Evolutionary conservation across 2,888 invertebrate species (phyloP).

Genomic region (Agelastica alni): DNA sequence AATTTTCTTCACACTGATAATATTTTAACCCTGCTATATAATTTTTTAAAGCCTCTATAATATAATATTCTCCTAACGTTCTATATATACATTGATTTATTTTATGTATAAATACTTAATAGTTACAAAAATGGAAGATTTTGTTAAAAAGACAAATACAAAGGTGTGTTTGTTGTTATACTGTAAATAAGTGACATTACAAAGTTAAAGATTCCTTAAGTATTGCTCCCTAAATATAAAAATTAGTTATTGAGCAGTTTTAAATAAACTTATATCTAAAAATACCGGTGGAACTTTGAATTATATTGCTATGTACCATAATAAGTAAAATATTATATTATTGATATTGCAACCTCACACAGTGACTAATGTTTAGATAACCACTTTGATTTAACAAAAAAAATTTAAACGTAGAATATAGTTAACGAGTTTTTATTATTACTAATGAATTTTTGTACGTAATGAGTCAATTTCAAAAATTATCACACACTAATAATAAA

Average conservation of each 20-base stretch:
- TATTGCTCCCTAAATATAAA: slow-evolving; percentile 45
- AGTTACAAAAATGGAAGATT: slow-evolving; percentile 43
- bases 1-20: slow-evolving; percentile 35
- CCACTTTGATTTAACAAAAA: too few species aligned
- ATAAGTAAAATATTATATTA: too few species aligned
- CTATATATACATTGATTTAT: slow-evolving; percentile 38
- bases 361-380: too few species aligned
- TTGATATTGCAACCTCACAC: too few species aligned
- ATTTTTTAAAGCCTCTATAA: slow-evolving; percentile 45
- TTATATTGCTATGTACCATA: neutral
- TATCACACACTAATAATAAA: too few species aligned
- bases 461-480: too few species aligned
- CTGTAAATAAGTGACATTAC: slow-evolving; percentile 27
- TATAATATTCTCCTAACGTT: slow-evolving; percentile 35
- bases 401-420: too few species aligned
- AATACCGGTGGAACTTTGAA: neutral
- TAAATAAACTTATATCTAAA: slow-evolving; percentile 8
- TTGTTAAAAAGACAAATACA: slow-evolving; percentile 32
- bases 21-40: slow-evolving; percentile 42
- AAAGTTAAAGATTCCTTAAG: slow-evolving; percentile 25
- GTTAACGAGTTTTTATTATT: too few species aligned
- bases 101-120: slow-evolving; percentile 30
- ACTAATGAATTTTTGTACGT: too few species aligned
- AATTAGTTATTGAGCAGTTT: slow-evolving; percentile 35
- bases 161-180: slow-evolving; percentile 17